phyloP scores from a whole-genome alignment of 2,797 vertebrate species.

The Macrochelys suwanniensis region DNA sequence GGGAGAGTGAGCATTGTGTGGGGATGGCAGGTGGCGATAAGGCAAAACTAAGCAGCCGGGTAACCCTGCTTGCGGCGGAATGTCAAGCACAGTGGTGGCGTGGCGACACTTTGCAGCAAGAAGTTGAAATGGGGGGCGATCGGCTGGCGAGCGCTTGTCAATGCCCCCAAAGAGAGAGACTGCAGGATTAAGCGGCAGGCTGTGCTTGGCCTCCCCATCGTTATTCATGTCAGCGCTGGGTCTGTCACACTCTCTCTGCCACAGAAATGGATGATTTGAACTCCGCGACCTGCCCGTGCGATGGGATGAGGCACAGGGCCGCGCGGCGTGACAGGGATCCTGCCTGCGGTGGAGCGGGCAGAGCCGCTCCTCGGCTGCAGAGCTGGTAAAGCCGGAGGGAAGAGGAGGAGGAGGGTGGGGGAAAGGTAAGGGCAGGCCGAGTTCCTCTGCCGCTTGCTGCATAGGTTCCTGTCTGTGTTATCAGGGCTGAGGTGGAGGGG shows the following conservation, averaged over 20 bases:
- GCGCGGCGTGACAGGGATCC: neutral
- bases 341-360: neutral
- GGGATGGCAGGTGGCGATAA: neutral
- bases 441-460: neutral
- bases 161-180: slow-evolving; percentile 33
- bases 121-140: neutral
- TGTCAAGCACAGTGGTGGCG: neutral
- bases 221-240: slow-evolving; percentile 59
- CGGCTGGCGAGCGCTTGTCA: slow-evolving; percentile 58
- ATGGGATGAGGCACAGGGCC: slow-evolving; percentile 14
- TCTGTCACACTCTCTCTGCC: slow-evolving; percentile 52
- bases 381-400: neutral
- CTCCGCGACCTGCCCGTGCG: neutral
- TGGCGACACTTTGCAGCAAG: slow-evolving; percentile 37
- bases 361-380: neutral
- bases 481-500: neutral
- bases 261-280: slow-evolving; percentile 71
- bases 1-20: neutral
- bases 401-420: neutral
- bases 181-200: slow-evolving; percentile 60
- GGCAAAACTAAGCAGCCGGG: slow-evolving; percentile 2
- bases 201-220: slow-evolving; percentile 67
- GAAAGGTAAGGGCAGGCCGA: neutral
- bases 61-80: slow-evolving; percentile 19
- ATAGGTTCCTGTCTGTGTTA: neutral